Base-by-base conservation (phyloP, 2,113 vertebrate genomes). In the Symphodus melops region DNA sequence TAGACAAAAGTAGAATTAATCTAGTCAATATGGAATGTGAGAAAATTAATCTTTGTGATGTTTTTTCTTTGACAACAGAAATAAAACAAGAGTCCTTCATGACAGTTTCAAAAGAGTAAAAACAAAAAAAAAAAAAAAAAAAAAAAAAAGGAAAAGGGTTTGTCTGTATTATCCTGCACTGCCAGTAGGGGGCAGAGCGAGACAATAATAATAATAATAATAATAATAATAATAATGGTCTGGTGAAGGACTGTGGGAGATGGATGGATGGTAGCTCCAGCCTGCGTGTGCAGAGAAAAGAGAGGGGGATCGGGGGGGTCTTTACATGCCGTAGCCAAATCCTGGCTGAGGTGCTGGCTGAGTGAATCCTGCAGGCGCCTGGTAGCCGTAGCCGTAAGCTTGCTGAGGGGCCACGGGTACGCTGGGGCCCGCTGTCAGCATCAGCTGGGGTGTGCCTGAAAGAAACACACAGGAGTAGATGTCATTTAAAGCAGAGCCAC, bases 391-490 rank as follows among this genome's bases (percentile, higher is more conserved):
- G 86, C 96, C 96, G 21, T 97, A 99, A 60, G 96, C 90, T 88
- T 96, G 97, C 90, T 97, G 98, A 0, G 97, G 96, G 72, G 97
- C 92, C 81, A 99, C 97, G 3, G 96, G 93, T 1, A 99, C 97
- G 39, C 96, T 99, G 91, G 98, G 98, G 85, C 98, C 98, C 0
- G 98, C 98, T 65, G 98, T 99, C 90, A 99, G 92, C 98, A 99
- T 99, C 57, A 99, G 93, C 90, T 99, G 98, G 3, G 98, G 97
- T 78, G 97, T 96, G 91, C 98, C 98, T 99, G 88, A 21, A 80
- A 51, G 37, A 77, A 48, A 48, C 12, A 71, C 4, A 46, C 6
- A 28, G 0, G 20, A 7, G 16, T 16, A 11, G 33, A 6, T 51
- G 19, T n/a, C 4, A 33, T 33, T 33, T 33, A 6, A 33, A 33